Evolutionary conservation across 2,113 vertebrate species (phyloP), one percentile per base, ranked within the genome.

Genomic region (Oplegnathus fasciatus): DNA sequence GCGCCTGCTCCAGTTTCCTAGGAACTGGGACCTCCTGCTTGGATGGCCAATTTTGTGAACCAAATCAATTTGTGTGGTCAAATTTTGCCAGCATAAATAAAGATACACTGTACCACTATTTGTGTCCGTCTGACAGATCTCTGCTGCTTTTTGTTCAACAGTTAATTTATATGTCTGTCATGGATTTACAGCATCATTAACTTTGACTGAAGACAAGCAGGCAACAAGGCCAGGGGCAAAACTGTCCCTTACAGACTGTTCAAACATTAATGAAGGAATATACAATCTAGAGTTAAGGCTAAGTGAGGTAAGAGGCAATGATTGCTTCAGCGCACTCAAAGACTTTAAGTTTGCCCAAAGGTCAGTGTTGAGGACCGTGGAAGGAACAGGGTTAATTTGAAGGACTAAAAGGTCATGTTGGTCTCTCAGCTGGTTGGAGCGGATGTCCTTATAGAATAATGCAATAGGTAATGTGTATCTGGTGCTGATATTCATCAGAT

Each of bases 1-100:
- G 78, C 4, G 65, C 9, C 64, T 20, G 74, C 34, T 74, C 52
- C 64, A 80, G 73, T 85, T 90, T 83, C 88, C 58, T 77, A 73
- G 87, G 67, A 86, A 81, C 70, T 13, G 17, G 70, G 75, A 78
- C 44, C 80, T 83, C 83, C 75, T 50, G 70, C 71, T 20, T 73
- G 55, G 40, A 83, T 18, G 58, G 5, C 42, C 75, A 75, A 58
- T 86, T 67, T 73, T 81, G 30, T 40, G 8, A 84, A 62, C 54
- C 20, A 75, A 64, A 87, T 78, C 0, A 58, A 77, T 82, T 75
- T 73, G 13, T 37, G 48, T 2, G 13, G 28, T 46, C 10, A 83
- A 66, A 58, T 20, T 55, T 52, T 64, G 32, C 37, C 48, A 22
- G 24, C 68, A 32, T 46, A n/a, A 58, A 55, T 17, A 62, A 73